Conservation (phyloP, 2,113 vertebrate genomes). For the Neolamprologus sp. region DNA sequence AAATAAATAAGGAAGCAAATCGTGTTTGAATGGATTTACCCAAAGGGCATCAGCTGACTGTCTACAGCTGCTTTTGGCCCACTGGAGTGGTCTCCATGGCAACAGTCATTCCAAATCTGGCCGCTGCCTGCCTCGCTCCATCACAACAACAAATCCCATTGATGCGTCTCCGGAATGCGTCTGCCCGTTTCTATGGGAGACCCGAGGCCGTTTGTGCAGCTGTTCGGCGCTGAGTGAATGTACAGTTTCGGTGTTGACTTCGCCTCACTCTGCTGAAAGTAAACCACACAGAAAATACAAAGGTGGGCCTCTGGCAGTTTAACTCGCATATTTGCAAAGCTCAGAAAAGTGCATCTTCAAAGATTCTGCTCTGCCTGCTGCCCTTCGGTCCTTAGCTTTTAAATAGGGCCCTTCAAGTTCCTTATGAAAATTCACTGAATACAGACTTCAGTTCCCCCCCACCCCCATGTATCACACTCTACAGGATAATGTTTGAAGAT, state of each 20-base stretch:
- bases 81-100: conserved; percentile 61
- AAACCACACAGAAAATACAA: background rate
- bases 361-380: background rate
- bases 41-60: conserved; percentile 67
- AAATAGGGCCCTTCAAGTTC: background rate
- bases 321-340: background rate
- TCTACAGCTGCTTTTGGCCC: conserved; percentile 66
- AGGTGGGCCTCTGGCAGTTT: background rate
- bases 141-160: conserved; percentile 68
- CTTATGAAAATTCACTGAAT: background rate
- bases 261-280: background rate
- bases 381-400: background rate
- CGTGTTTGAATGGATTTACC: conserved; percentile 62
- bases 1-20: conserved; percentile 50
- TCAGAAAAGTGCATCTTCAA: background rate
- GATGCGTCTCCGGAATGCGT: conserved; percentile 61
- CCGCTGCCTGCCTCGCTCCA: conserved; percentile 47
- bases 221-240: conserved; percentile 24
- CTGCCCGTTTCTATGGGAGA: conserved; percentile 47
- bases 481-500: conserved; percentile 2
- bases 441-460: background rate
- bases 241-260: conserved; percentile 30
- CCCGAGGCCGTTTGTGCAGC: conserved; percentile 47
- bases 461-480: background rate
- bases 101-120: conserved; percentile 61